phyloP scores from a whole-genome alignment of 1,140 invertebrate genomes.

The Rhagoletis pomonella region DNA sequence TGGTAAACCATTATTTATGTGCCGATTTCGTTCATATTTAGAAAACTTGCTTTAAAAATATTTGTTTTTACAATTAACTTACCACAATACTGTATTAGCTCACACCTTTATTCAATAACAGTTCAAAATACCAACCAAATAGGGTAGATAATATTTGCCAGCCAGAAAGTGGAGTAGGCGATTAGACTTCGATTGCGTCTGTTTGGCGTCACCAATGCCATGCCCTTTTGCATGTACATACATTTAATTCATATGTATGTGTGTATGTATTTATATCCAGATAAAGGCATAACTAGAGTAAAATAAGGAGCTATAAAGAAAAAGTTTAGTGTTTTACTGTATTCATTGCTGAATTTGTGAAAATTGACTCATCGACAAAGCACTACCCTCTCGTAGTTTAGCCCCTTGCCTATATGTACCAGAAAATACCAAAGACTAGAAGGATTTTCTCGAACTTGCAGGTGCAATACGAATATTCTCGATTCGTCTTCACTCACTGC shows the following conservation, averaged over 20 bases:
- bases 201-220: slow-evolving; percentile 19
- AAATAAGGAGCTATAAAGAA: not conserved
- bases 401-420: not conserved
- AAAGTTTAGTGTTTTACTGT: not conserved
- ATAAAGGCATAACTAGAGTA: not conserved
- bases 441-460: not conserved
- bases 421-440: not conserved
- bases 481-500: not conserved
- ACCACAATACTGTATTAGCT: too few relatives aligned
- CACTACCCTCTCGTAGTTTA: not conserved
- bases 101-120: too few relatives aligned
- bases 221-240: not conserved
- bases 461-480: not conserved
- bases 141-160: not conserved
- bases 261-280: not conserved
- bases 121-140: too few relatives aligned
- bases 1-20: too few relatives aligned
- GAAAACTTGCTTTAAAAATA: too few relatives aligned
- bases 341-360: not conserved
- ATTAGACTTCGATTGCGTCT: slow-evolving; percentile 39
- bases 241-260: not conserved
- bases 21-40: too few relatives aligned
- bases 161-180: slow-evolving; percentile 9
- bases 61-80: too few relatives aligned
- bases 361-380: slow-evolving; percentile 33